Percentiles rank a stretch among this genome's conserved stretches.
These are phyloP conservation scores for Cotesia chilonis DNA, from an alignment of 1,140 invertebrate genomes.

Conservation along the genomic window DNA sequence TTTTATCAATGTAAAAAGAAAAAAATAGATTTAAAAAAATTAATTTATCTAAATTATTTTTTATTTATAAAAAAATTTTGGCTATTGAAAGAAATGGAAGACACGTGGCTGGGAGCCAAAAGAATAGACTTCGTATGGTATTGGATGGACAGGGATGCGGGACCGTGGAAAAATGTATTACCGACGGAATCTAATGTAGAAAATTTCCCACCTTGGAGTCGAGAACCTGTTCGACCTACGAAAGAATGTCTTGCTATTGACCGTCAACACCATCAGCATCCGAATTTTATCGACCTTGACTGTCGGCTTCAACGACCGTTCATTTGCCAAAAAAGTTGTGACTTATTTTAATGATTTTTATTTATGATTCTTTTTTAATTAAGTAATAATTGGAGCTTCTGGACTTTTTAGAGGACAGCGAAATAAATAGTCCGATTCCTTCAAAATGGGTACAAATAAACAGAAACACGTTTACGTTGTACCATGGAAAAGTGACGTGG, in stretches of 20 bases:
- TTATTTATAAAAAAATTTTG: constrained; percentile 11
- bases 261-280: constrained; percentile 38
- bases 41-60: background rate
- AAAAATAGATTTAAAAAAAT: too few relatives aligned
- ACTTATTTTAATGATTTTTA: background rate
- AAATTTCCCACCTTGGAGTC: constrained; percentile 48
- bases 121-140: constrained; percentile 43
- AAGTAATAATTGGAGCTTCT: background rate
- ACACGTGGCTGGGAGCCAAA: constrained; percentile 47
- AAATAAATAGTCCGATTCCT: constrained; percentile 41
- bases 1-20: too few relatives aligned
- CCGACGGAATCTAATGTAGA: constrained; percentile 40
- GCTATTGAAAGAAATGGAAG: constrained; percentile 40
- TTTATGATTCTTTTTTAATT: constrained; percentile 3
- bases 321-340: constrained; percentile 48
- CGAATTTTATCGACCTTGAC: constrained; percentile 49
- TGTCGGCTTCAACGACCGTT: constrained; percentile 47
- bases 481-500: constrained; percentile 48
- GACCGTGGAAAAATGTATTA: constrained; percentile 36
- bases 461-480: constrained; percentile 43
- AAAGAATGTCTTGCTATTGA: constrained; percentile 50
- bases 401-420: constrained; percentile 33
- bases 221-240: constrained; percentile 40
- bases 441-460: constrained; percentile 47
- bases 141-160: constrained; percentile 42